Base-by-base conservation (phyloP, 2,888 invertebrate genomes). In the Stratiomys singularior region DNA sequence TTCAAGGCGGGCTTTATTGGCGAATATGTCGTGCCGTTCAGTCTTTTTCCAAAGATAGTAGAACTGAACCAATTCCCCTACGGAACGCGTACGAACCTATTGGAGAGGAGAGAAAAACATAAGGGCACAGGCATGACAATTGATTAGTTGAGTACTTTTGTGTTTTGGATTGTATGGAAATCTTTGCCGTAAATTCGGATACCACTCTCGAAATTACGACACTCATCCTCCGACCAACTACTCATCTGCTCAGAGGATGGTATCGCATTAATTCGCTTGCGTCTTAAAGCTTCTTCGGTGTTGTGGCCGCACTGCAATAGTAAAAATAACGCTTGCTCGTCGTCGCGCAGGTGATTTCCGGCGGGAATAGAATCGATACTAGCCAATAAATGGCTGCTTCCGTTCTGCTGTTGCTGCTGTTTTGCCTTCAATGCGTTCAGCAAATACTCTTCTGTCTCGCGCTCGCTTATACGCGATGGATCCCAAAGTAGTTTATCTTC, bases 21-120 rank as follows among this genome's bases (percentile, higher is more conserved):
- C 96, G 85, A 93, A 93, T 83, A 93, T 80, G 82, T 99, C 99
- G 87, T 98, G 97, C 21, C 99, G 90, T 85, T 98, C 98, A 28
- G 98, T 98, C 88, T 99, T 99, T 88, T 99, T 99, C 99, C 99
- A 99, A 77, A 98, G 90, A 83, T 95, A 95, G 87, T 95, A 95
- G 88, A 99, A 99, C 85, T 98, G 97, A 15, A 99, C 97, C 80
- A 99, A 89, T 87, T 99, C 99, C 44, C 98, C 96, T 60, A 99
- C 97, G 9, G 97, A 96, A 82, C 98, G 90, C 78, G 98, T 97
- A 82, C 95, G 90, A 66, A 98, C 88, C 87, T 87, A 77, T 37
- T 9, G 37, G 9, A 9, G 9, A 5, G 9, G 37, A 37, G 9
- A 37, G 37, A 47, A 47, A 13, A 4, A 52, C 4, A 18, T 52